Evolutionary conservation across 2,888 invertebrate genomes (phyloP), one percentile per base, ranked within the genome.

Genomic region (Corbicula japonica): DNA sequence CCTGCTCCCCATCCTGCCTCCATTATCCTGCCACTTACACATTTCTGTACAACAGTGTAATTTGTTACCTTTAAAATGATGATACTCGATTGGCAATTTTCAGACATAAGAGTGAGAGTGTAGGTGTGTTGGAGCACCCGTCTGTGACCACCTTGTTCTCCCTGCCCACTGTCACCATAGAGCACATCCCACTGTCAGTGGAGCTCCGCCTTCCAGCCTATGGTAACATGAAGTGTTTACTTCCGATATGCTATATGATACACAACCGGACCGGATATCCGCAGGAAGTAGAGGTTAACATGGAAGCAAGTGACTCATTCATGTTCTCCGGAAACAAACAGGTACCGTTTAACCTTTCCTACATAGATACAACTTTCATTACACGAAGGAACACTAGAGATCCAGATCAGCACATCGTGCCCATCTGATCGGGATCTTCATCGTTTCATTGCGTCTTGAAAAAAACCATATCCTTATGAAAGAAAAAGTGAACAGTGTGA

Each of bases 241-340:
- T 93, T 28, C 89, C 91, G 1, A 82, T 92, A 23, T 89, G 88
- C 44, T 93, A 97, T 91, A 95, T 95, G 83, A 94, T 98, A 70
- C 95, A 95, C 90, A 97, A 97, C 91, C 95, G 96, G 86, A 96
- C 96, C 0, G 94, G 95, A 58, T 95, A 95, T 76, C 95, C 97
- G 46, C 95, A 97, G 74, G 96, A 97, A 79, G 94, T 97, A 41
- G 96, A 95, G 87, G 94, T 97, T 46, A 95, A 95, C 66, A 96
- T 97, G 94, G 97, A 97, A 87, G 96, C 96, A 8, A 96, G 96
- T 76, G 98, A 98, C 93, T 97, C 96, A 48, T 98, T 98, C 93
- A 98, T 98, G 96, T 98, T 97, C 94, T 96, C 98, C 77, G 98
- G 98, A 1, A 97, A 98, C 91, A 98, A 97, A 94, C 97, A 98